Conservation (phyloP, 1,140 invertebrate genomes). For the Drosophila sp. region DNA sequence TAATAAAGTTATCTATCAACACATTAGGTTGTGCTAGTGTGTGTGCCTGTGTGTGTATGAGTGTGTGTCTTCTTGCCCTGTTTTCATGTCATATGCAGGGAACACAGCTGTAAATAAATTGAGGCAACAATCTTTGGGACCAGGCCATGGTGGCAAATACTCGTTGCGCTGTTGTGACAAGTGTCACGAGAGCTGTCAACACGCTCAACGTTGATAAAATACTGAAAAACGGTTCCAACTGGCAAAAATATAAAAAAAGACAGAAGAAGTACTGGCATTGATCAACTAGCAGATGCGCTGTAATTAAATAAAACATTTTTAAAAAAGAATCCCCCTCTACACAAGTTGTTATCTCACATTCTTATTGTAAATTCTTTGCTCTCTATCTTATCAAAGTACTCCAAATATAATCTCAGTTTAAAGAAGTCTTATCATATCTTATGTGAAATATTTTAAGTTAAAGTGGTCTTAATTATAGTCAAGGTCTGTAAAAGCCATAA, state of each 20-base stretch:
- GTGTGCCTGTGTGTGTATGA: background rate
- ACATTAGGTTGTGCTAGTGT: constrained; percentile 7
- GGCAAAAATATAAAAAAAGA: background rate
- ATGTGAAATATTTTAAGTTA: too few relatives aligned
- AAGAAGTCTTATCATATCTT: constrained; percentile 11
- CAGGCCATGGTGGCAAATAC: constrained; percentile 51
- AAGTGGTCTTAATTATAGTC: background rate
- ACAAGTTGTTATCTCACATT: constrained; percentile 14
- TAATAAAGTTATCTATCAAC: constrained; percentile 69
- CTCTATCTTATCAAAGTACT: constrained; percentile 22
- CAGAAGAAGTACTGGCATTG: background rate
- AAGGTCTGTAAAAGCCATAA: constrained; percentile 4
- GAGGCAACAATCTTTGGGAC: constrained; percentile 7
- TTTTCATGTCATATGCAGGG: constrained; percentile 28
- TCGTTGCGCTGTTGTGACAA: constrained; percentile 65
- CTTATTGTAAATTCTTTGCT: constrained; percentile 1
- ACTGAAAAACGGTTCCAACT: constrained; percentile 3
- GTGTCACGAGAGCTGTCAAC: constrained; percentile 72
- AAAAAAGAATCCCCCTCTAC: background rate
- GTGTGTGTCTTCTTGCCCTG: background rate
- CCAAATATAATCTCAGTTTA: constrained; percentile 1
- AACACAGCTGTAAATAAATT: constrained; percentile 58
- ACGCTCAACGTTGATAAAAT: constrained; percentile 44
- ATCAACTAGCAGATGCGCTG: constrained; percentile 22
- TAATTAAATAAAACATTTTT: background rate